Evolutionary conservation across 37 sponge, comb jelly and placozoan genomes (phyloP).

Genomic region (Diacarnus erythraeanus): DNA sequence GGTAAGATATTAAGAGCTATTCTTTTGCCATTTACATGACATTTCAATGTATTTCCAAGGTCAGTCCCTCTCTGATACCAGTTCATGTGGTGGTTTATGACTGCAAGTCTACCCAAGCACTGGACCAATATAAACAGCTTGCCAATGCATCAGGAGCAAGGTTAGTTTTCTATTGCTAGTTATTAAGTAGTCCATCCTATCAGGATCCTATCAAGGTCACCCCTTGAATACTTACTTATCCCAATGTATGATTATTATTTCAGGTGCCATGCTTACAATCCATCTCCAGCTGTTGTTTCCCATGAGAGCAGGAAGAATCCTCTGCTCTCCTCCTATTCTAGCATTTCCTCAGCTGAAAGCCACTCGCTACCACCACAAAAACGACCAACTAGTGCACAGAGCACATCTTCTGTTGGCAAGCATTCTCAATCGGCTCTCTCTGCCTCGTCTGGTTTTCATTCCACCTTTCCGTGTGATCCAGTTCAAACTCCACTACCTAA

Average conservation of each 20-base stretch:
- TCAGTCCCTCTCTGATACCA: constrained; percentile 36
- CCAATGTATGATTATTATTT: not conserved
- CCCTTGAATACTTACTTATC: not conserved
- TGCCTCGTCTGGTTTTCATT: not conserved
- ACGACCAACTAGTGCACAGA: constrained; percentile 16
- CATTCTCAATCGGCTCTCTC: constrained; percentile 2
- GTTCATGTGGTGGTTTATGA: constrained; percentile 49
- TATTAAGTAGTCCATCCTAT: not conserved
- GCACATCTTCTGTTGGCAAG: not conserved
- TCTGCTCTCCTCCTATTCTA: constrained; percentile 17
- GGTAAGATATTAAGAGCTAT: not conserved
- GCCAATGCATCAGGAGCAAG: constrained; percentile 38
- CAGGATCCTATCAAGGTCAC: not conserved
- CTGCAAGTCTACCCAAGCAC: constrained; percentile 5
- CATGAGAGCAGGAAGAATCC: not conserved
- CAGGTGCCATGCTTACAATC: constrained; percentile 13
- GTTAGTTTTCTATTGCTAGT: constrained; percentile 17
- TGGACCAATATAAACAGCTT: constrained; percentile 36
- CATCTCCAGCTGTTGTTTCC: not conserved
- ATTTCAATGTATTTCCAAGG: not conserved
- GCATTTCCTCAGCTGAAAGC: not conserved
- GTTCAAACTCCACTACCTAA: not conserved
- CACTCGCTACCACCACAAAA: not conserved
- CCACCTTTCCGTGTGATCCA: not conserved
- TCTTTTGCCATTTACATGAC: not conserved